Conservation (phyloP, 2,888 invertebrate species). For the Strigamia crassipes region DNA sequence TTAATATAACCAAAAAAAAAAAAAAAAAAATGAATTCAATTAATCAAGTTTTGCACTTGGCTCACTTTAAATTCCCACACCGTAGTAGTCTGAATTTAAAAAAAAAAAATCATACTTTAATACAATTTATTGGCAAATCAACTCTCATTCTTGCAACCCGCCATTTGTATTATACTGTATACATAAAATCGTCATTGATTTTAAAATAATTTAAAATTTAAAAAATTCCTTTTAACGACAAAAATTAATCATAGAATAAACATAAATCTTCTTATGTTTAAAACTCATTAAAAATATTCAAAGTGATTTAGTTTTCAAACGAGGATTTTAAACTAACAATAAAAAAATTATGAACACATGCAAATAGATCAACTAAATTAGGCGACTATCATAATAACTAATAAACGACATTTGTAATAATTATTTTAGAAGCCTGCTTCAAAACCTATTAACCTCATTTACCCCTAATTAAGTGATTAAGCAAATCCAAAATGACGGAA, state of each 20-base stretch:
- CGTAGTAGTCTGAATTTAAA: too few species aligned
- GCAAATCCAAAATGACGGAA: conserved; percentile 25
- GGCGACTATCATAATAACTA: neutral
- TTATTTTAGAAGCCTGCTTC: neutral
- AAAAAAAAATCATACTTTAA: too few species aligned
- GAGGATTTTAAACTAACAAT: too few species aligned
- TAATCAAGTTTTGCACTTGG: too few species aligned
- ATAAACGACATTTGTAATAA: conserved; percentile 13
- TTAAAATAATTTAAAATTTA: neutral
- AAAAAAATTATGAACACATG: neutral
- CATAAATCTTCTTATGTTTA: neutral
- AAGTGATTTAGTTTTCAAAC: neutral
- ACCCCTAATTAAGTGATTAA: conserved; percentile 30
- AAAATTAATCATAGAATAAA: neutral
- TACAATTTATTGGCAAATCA: too few species aligned
- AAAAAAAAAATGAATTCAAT: too few species aligned
- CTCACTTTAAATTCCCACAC: too few species aligned
- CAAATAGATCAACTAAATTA: neutral
- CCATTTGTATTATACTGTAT: neutral
- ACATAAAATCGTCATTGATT: neutral
- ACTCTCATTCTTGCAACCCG: neutral
- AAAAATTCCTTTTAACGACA: neutral
- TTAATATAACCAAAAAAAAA: neutral
- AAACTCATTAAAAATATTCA: neutral
- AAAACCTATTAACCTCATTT: conserved; percentile 32